Evolutionary conservation across 2,797 vertebrate species (phyloP), one percentile per base, ranked within the genome.

Genomic region (Aplochiton taeniatus): DNA sequence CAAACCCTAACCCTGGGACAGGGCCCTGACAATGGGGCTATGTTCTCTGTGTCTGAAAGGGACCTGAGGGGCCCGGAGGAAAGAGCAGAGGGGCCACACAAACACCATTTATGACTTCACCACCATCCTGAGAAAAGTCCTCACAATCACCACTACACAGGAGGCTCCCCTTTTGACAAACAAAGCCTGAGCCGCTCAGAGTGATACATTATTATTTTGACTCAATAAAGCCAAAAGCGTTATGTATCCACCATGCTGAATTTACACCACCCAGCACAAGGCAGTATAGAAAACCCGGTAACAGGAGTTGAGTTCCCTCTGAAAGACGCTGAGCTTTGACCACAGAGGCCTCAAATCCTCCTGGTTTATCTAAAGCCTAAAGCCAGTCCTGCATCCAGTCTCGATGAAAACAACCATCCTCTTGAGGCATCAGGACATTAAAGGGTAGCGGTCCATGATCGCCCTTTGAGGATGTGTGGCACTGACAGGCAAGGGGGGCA

Each of bases 21-120:
- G 61, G 31, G 62, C 72, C 12, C n/a, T 79, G 76, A 83, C 80
- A 86, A 84, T 83, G 65, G 74, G 65, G 31, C 75, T 72, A 68
- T 82, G 80, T 84, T 83, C 50, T 18, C 56, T n/a, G 19, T 65
- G 76, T 75, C 78, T 73, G 58, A n/a, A 74, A 69, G 74, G 70
- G 61, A 20, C 5, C 6, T 46, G n/a, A n/a, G 8, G 47, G 63
- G 65, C 71, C 17, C 31, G 68, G 56, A 69, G 57, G 68, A 78
- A 77, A 82, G 8, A 5, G 19, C 4, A 7, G 44, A 20, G 4
- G 44, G 12, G 4, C 8, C 18, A 49, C 46, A 31, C 11, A 41
- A 17, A 41, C 46, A 61, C 58, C 31, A 31, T 88, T 76, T 70
- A 71, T 47, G 9, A 17, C 67, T 68, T 71, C 46, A 61, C 50